These are phyloP conservation scores for Andinoacara biseriatus DNA, from an alignment of 2,113 vertebrate genomes.

Conservation along the genomic window DNA sequence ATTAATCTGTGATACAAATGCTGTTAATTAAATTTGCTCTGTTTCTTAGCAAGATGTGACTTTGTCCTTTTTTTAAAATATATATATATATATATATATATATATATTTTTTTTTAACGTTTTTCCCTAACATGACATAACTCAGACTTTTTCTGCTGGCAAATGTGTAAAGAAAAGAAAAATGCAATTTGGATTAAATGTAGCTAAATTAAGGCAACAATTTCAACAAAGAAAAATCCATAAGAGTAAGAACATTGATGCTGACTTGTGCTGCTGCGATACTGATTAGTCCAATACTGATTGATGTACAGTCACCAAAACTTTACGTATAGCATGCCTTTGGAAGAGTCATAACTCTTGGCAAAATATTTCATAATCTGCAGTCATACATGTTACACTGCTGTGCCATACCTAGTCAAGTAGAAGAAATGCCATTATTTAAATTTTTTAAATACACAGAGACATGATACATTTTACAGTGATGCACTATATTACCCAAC, in stretches of 20 bases:
- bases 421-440: neutral
- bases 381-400: neutral
- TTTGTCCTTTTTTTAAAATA: neutral
- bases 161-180: neutral
- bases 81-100: too few relatives aligned
- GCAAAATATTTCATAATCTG: neutral
- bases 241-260: neutral
- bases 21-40: slow-evolving; percentile 56
- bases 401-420: neutral
- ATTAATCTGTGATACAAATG: slow-evolving; percentile 26
- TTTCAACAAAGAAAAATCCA: neutral
- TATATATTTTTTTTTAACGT: too few relatives aligned
- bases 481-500: too few relatives aligned
- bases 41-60: neutral
- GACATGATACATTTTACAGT: neutral
- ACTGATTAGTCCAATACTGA: too few relatives aligned
- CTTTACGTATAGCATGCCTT: neutral
- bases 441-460: neutral
- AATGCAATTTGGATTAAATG: neutral
- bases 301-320: neutral
- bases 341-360: neutral
- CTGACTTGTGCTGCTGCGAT: neutral
- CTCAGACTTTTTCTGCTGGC: neutral
- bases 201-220: neutral
- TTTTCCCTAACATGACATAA: too few relatives aligned